Percentiles rank a stretch among this genome's conserved stretches.
phyloP scores from a whole-genome alignment of 2,113 vertebrate species.

The Heloderma charlesbogerti region DNA sequence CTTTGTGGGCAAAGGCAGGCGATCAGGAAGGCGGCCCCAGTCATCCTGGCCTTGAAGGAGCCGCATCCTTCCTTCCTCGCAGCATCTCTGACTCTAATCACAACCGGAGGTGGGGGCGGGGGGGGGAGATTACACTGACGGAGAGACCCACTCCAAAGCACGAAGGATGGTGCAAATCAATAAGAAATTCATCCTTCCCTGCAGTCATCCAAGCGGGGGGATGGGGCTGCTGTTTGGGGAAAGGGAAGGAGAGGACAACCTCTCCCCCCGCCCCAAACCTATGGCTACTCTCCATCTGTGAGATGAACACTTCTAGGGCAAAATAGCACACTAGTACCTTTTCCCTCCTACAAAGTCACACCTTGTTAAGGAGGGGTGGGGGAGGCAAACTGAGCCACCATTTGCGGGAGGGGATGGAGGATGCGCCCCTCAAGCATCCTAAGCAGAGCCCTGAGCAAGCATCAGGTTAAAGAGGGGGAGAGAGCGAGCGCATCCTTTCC shows the following conservation, averaged over 20 bases:
- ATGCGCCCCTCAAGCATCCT: neutral
- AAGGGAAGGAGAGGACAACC: neutral
- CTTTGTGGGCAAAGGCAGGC: neutral
- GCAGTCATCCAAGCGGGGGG: neutral
- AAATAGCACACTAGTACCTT: neutral
- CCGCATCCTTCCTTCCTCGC: neutral
- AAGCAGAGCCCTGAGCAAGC: neutral
- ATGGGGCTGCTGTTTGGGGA: neutral
- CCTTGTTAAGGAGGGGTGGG: neutral
- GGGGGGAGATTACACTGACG: neutral
- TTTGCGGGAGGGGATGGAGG: too few relatives aligned
- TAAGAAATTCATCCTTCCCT: neutral
- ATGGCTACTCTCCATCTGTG: neutral
- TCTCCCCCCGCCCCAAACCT: too few relatives aligned
- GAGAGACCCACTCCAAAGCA: neutral
- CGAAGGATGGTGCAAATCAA: neutral
- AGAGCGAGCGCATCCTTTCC: neutral
- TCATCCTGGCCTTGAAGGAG: neutral
- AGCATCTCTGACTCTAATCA: slow-evolving; percentile 10
- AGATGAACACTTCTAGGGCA: too few relatives aligned
- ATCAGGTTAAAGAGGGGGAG: neutral
- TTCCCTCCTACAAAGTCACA: neutral
- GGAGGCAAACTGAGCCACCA: neutral
- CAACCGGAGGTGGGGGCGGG: neutral
- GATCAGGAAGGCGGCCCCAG: neutral